Base-by-base conservation (phyloP, 1,140 invertebrate species). In the Rhynchophorus ferrugineus region DNA sequence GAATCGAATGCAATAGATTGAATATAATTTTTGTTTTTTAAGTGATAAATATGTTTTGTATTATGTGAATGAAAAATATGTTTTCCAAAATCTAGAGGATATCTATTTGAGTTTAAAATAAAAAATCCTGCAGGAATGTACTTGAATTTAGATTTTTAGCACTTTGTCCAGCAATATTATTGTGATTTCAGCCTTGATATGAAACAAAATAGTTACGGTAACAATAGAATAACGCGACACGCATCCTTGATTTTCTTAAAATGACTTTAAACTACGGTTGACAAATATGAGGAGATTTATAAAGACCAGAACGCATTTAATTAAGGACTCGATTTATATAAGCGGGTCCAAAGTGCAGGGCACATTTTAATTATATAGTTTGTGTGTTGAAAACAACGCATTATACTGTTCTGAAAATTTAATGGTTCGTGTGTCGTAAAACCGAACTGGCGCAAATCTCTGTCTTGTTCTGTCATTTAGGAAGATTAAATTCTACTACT, bases 161-260 rank as follows among this genome's bases (percentile, higher is more conserved):
- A n/a, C n/a, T n/a, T n/a, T n/a, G n/a, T n/a, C n/a, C n/a, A 56
- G 46, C 20, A 39, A 45, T 56, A 56, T 51, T 56, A 51, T 39
- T 51, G 43, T 35, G 29, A 14, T 3, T 41, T 24, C 14, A 38
- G 19, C 52, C 52, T 54, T 54, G 45, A 19, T 5, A 11, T 14
- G 45, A 44, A 54, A 54, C 29, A 42, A 50, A 50, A 43, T 38
- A 36, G 43, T 34, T 19, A 45, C 29, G 16, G 20, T 44, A 47
- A 46, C 42, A 34, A 44, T 34, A 51, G 17, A 43, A 42, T 21
- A n/a, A 20, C 39, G 35, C 42, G 22, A 6, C 24, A 9, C 7
- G 7, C 20, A 44, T 51, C 49, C 49, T 51, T 51, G 49, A 48
- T 13, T 48, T 29, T 47, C 24, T 11, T 29, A 6, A 29, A n/a